These are phyloP conservation scores for Cyclargus thomasi DNA, from an alignment of 1,140 invertebrate species.

Conservation along the genomic window DNA sequence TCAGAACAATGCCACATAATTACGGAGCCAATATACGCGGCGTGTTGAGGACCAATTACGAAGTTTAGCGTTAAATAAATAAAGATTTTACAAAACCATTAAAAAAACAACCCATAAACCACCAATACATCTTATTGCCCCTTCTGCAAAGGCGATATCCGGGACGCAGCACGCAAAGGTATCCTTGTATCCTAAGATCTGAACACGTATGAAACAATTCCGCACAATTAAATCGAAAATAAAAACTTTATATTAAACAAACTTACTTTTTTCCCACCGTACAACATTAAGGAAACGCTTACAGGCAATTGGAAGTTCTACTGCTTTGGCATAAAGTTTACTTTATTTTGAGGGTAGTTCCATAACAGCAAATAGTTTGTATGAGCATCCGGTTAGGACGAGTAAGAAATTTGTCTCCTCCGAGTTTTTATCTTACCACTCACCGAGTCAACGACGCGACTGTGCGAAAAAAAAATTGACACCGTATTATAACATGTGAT, in stretches of 20 bases:
- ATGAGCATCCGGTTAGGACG: conserved; percentile 38
- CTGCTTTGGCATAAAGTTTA: neutral
- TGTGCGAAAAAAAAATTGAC: conserved; percentile 47
- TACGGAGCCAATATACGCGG: conserved; percentile 24
- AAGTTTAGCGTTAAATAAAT: conserved; percentile 41
- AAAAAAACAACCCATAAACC: neutral
- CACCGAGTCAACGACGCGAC: conserved; percentile 18
- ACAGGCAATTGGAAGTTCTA: neutral
- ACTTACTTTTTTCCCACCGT: conserved; percentile 23
- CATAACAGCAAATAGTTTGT: neutral
- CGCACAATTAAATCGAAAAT: conserved; percentile 60
- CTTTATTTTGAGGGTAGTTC: neutral
- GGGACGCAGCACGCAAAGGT: neutral
- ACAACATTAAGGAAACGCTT: neutral
- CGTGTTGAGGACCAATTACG: conserved; percentile 36
- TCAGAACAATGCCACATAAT: conserved; percentile 23
- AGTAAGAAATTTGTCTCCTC: conserved; percentile 62
- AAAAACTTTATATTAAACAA: conserved; percentile 46
- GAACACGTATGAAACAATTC: conserved; percentile 60
- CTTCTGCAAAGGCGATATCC: neutral
- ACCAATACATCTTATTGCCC: neutral
- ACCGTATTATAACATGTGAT: neutral
- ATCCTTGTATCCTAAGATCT: conserved; percentile 36
- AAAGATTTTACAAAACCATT: conserved; percentile 34
- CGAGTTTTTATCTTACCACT: conserved; percentile 38